These are phyloP conservation scores for Atethmia centrago DNA, from an alignment of 2,888 invertebrate genomes.

Conservation along the genomic window DNA sequence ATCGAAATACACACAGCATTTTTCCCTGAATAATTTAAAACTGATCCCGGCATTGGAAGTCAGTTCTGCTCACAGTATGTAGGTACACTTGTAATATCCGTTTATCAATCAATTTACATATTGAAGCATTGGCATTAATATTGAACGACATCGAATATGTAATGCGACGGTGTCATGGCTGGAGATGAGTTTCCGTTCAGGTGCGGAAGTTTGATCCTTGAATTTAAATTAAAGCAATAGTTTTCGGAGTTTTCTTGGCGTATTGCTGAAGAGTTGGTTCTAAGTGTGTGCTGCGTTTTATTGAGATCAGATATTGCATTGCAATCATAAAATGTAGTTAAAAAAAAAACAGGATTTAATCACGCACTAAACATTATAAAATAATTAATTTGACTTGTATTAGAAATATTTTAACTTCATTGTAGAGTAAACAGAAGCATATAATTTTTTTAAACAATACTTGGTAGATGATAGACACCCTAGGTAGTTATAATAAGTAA, in stretches of 20 bases:
- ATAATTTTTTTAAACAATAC: no score
- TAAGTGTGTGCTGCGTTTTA: no score
- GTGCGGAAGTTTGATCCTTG: conserved; percentile 21
- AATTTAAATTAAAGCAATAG: background rate
- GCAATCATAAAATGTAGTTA: no score
- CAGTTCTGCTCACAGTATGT: conserved; percentile 50
- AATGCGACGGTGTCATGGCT: conserved; percentile 67
- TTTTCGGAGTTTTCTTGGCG: conserved; percentile 3
- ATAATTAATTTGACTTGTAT: no score
- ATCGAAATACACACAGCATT: background rate
- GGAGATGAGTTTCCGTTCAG: background rate
- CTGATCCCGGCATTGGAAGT: conserved; percentile 45
- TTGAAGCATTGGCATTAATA: conserved; percentile 77
- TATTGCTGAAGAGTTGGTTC: background rate
- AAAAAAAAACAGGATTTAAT: no score
- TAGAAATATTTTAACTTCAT: no score
- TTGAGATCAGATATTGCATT: no score
- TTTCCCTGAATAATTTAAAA: conserved; percentile 35
- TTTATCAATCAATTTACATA: conserved; percentile 81
- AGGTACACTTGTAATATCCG: conserved; percentile 66
- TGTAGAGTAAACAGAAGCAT: no score
- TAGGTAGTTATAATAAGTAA: no score
- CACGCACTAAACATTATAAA: no score
- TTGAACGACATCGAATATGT: conserved; percentile 78
- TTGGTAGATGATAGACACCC: no score